Conservation (phyloP, 35 echinoderm and acorn worm genomes). For the Amphiura filiformis region DNA sequence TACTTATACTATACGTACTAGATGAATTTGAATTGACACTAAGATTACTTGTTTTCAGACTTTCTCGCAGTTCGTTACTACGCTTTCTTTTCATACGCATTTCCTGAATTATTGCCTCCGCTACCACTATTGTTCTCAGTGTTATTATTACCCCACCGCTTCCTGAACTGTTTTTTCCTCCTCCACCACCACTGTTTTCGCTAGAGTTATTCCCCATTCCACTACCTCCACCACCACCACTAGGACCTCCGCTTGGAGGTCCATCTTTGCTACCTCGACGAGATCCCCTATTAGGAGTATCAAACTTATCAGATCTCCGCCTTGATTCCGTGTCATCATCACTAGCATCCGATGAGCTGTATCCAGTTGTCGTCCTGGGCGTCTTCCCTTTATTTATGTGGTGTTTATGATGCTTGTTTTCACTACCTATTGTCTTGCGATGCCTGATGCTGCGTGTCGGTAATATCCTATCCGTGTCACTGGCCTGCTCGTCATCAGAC, state of each 20-base stretch:
- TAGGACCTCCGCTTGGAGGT: slow-evolving; percentile 71
- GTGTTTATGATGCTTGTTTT: slow-evolving; percentile 53
- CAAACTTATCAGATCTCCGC: slow-evolving; percentile 89
- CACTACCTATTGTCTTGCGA: slow-evolving; percentile 64
- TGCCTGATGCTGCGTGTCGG: slow-evolving; percentile 54
- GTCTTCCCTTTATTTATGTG: slow-evolving; percentile 72
- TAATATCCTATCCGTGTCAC: slow-evolving; percentile 31
- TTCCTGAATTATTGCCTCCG: slow-evolving; percentile 41
- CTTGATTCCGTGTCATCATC: slow-evolving; percentile 92
- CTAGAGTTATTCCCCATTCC: background rate
- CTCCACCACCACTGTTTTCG: slow-evolving; percentile 41
- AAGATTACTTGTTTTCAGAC: slow-evolving; percentile 90
- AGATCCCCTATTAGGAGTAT: slow-evolving; percentile 56
- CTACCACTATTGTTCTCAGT: slow-evolving; percentile 50
- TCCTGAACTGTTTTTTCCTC: slow-evolving; percentile 32
- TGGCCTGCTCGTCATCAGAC: slow-evolving; percentile 62
- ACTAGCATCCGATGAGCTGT: slow-evolving; percentile 97
- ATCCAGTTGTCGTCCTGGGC: slow-evolving; percentile 50
- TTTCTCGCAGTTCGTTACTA: slow-evolving; percentile 96
- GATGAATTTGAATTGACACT: slow-evolving; percentile 94
- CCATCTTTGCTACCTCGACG: slow-evolving; percentile 96
- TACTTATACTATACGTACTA: slow-evolving; percentile 96
- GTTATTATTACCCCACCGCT: slow-evolving; percentile 48
- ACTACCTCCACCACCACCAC: slow-evolving; percentile 46
- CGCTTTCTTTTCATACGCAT: slow-evolving; percentile 59